phyloP scores from a whole-genome alignment of 2,113 vertebrate genomes.

The Mobula hypostoma region DNA sequence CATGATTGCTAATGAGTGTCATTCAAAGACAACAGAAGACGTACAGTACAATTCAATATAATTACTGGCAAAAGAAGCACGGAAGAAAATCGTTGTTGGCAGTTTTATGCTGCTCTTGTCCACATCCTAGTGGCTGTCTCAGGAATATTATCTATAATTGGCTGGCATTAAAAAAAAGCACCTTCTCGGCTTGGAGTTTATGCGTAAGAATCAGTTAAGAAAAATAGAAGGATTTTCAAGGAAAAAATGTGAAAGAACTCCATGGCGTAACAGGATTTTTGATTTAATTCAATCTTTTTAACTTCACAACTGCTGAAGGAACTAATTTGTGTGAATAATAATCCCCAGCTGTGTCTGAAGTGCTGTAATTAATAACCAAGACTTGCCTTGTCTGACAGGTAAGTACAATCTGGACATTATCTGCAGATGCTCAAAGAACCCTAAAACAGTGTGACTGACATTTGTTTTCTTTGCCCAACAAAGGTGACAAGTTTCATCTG shows the following conservation, averaged over 20 bases:
- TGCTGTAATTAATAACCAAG: background rate
- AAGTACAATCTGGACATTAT: slow-evolving; percentile 6
- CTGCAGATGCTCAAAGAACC: slow-evolving; percentile 8
- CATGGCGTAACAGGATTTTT: background rate
- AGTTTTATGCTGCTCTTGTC: background rate
- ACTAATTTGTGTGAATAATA: slow-evolving; percentile 23
- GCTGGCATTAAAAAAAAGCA: too few relatives aligned
- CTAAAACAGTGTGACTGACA: background rate
- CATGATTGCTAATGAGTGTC: background rate
- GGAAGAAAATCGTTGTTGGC: too few relatives aligned
- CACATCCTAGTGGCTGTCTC: background rate
- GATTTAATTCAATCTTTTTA: background rate
- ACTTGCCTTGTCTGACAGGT: background rate
- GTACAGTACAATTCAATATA: background rate
- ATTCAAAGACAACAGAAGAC: background rate
- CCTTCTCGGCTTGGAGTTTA: background rate
- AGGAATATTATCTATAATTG: background rate
- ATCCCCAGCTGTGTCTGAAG: background rate
- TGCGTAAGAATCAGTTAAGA: background rate
- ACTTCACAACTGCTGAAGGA: background rate
- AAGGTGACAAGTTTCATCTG: background rate
- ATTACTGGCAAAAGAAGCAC: background rate
- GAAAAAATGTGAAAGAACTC: background rate
- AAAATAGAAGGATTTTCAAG: background rate
- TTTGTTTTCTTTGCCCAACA: background rate